phyloP scores from a whole-genome alignment of 2,113 vertebrate genomes.

The Scortum barcoo region DNA sequence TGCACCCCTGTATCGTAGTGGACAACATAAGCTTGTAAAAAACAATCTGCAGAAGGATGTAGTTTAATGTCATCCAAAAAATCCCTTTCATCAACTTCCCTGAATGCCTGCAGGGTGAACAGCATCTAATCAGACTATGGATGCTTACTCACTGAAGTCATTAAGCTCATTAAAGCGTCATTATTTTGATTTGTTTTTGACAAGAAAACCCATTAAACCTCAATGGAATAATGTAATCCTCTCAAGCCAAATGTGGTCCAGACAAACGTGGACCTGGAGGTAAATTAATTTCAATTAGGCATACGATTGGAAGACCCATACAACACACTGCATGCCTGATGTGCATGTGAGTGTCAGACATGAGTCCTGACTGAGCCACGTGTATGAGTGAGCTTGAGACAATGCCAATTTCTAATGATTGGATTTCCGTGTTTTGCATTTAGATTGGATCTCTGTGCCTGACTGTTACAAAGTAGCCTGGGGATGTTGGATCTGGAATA shows the following conservation, averaged over 20 bases:
- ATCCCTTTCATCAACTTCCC: slow-evolving; percentile 58
- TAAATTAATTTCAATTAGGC: slow-evolving; percentile 70
- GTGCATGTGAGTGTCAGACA: slow-evolving; percentile 33
- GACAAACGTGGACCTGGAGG: slow-evolving; percentile 29
- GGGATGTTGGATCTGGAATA: slow-evolving; percentile 18
- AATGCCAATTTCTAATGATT: slow-evolving; percentile 27
- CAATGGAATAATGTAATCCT: slow-evolving; percentile 65
- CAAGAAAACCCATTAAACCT: slow-evolving; percentile 70
- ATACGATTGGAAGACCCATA: slow-evolving; percentile 24
- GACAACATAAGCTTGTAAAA: slow-evolving; percentile 15
- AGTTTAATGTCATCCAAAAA: slow-evolving; percentile 51
- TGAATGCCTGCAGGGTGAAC: slow-evolving; percentile 51
- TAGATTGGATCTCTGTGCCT: slow-evolving; percentile 41
- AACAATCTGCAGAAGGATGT: slow-evolving; percentile 28
- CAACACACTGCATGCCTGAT: slow-evolving; percentile 6
- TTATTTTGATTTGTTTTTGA: slow-evolving; percentile 78
- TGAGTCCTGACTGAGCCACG: slow-evolving; percentile 14
- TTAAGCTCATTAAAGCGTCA: slow-evolving; percentile 76
- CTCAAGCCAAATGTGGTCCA: slow-evolving; percentile 41
- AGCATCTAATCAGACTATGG: slow-evolving; percentile 62
- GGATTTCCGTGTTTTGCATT: slow-evolving; percentile 49
- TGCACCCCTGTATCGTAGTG: slow-evolving; percentile 2
- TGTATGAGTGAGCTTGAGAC: neutral
- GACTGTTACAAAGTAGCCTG: neutral
- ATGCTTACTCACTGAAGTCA: slow-evolving; percentile 72